Percentiles rank a stretch among this genome's conserved stretches.
Conservation (phyloP, 2,888 invertebrate species). For the Rhopalosiphum nymphaeae region DNA sequence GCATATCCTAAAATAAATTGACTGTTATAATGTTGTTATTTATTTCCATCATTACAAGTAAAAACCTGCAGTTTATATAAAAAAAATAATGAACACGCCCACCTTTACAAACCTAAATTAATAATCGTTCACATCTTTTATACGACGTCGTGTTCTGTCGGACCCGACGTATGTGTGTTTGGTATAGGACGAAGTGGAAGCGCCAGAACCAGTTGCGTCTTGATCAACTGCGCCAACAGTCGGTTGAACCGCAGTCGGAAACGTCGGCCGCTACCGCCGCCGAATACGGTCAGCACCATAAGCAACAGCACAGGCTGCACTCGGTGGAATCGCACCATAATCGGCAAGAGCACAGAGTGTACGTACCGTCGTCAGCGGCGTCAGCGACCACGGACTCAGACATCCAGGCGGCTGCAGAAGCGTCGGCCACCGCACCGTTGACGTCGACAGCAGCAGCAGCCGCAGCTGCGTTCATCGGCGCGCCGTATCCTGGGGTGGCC, state of each 20-base stretch:
- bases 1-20: too few relatives aligned
- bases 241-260: constrained; percentile 79
- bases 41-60: background rate
- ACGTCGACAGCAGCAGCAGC: constrained; percentile 70
- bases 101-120: background rate
- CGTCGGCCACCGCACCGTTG: constrained; percentile 2
- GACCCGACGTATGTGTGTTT: background rate
- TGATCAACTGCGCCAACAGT: constrained; percentile 88
- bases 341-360: constrained; percentile 64
- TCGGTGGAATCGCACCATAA: background rate
- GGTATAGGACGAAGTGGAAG: constrained; percentile 72
- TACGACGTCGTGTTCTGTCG: background rate
- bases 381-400: constrained; percentile 67
- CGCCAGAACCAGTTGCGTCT: constrained; percentile 83
- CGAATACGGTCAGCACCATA: constrained; percentile 66
- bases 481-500: constrained; percentile 58
- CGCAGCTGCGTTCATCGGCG: constrained; percentile 62
- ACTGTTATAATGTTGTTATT: background rate
- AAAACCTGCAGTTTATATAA: background rate
- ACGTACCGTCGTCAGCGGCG: constrained; percentile 65
- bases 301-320: constrained; percentile 65
- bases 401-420: background rate
- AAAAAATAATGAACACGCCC: background rate
- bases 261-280: constrained; percentile 70
- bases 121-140: background rate